phyloP scores from a whole-genome alignment of 1,140 invertebrate genomes.

The Zaprionus davidi region DNA sequence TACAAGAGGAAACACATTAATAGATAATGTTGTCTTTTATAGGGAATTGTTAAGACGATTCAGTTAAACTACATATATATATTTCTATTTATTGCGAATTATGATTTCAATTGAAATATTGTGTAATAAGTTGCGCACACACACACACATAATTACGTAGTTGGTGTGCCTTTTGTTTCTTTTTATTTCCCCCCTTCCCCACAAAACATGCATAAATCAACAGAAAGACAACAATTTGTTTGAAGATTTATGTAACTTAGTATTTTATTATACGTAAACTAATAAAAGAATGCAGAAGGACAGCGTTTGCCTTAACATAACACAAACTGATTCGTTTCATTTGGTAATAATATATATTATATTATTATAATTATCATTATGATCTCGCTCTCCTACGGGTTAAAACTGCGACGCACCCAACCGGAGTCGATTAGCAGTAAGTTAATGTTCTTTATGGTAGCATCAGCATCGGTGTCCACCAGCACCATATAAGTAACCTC shows the following conservation, averaged over 20 bases:
- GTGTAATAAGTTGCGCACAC: constrained; percentile 59
- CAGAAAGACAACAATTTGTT: constrained; percentile 64
- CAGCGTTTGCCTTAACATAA: constrained; percentile 84
- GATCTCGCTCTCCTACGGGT: constrained; percentile 6
- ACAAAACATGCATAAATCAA: constrained; percentile 52
- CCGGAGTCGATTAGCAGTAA: constrained; percentile 50
- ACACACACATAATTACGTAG: constrained; percentile 27
- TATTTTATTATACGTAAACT: constrained; percentile 84
- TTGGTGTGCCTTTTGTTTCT: constrained; percentile 60
- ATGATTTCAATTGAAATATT: constrained; percentile 59
- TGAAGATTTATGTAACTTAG: constrained; percentile 82
- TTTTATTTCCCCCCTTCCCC: constrained; percentile 47
- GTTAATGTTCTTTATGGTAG: constrained; percentile 51
- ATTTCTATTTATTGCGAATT: constrained; percentile 67
- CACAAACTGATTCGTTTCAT: constrained; percentile 45
- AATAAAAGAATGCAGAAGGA: constrained; percentile 83
- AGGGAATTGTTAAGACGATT: constrained; percentile 77
- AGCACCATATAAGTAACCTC: constrained; percentile 51
- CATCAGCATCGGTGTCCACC: constrained; percentile 43
- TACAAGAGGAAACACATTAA: constrained; percentile 63
- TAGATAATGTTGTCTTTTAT: constrained; percentile 83
- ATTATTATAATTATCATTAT: neutral
- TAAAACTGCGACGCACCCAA: constrained; percentile 51
- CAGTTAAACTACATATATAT: constrained; percentile 49
- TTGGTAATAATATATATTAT: constrained; percentile 3